phyloP scores from a whole-genome alignment of 2,888 invertebrate genomes.

The Microctonus hyperodae region DNA sequence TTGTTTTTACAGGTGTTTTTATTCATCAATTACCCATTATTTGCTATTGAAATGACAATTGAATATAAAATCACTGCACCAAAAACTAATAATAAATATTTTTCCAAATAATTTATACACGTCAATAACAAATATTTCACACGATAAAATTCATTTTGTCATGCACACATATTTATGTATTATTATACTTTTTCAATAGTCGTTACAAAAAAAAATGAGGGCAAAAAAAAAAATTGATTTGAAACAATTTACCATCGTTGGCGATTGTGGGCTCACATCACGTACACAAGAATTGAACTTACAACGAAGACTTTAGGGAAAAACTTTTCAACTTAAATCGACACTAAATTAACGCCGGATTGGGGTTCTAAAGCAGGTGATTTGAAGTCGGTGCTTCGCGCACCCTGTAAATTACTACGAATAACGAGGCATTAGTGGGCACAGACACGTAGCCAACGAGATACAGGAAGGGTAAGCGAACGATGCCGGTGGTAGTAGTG shows the following conservation, averaged over 20 bases:
- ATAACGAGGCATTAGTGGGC: constrained; percentile 49
- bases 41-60: neutral
- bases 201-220: too few species aligned
- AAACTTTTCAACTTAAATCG: constrained; percentile 37
- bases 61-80: neutral
- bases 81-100: too few species aligned
- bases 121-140: too few species aligned
- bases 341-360: constrained; percentile 44
- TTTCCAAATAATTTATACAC: too few species aligned
- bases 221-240: constrained; percentile 11
- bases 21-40: constrained; percentile 5
- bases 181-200: too few species aligned
- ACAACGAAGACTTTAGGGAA: constrained; percentile 31
- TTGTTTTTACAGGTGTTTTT: constrained; percentile 40
- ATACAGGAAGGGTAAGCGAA: too few species aligned
- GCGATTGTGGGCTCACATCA: constrained; percentile 17
- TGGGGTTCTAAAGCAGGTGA: constrained; percentile 46
- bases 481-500: too few species aligned
- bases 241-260: constrained; percentile 13
- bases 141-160: too few species aligned
- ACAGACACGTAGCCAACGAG: constrained; percentile 45
- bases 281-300: constrained; percentile 24
- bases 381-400: constrained; percentile 44
- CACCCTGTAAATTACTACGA: constrained; percentile 44
- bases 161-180: too few species aligned